phyloP scores from a whole-genome alignment of 2,797 vertebrate genomes.

The Okamejei kenojei region DNA sequence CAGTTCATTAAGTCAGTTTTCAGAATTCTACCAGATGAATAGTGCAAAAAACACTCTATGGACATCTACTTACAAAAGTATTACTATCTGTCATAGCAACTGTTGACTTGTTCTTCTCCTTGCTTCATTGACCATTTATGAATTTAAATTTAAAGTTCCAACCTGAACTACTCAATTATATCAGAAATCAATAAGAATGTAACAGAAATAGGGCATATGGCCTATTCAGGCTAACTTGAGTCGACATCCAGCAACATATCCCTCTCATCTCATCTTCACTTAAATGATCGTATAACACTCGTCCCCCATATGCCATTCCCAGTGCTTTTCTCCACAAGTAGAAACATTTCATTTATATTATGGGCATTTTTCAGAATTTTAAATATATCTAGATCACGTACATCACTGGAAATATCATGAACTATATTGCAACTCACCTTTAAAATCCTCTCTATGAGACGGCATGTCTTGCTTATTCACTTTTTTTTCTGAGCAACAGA shows the following conservation, averaged over 20 bases:
- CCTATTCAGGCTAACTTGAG: not conserved
- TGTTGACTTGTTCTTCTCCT: not conserved
- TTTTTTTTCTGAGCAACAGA: conserved; percentile 70
- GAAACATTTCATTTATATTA: not conserved
- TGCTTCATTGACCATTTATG: not conserved
- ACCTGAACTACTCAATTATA: not conserved
- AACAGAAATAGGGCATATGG: not conserved
- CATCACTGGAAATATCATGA: not conserved
- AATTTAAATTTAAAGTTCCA: not conserved
- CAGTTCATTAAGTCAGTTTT: not conserved
- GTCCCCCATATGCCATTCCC: not conserved
- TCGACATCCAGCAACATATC: not conserved
- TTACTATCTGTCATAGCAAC: not conserved
- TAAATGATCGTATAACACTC: not conserved
- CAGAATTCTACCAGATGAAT: not conserved
- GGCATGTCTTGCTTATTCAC: conserved; percentile 74
- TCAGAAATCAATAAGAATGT: not conserved
- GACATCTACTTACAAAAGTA: not conserved
- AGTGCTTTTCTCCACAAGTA: not conserved
- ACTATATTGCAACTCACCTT: conserved; percentile 63
- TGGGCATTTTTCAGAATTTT: not conserved
- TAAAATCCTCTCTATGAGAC: conserved; percentile 73
- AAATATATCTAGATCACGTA: not conserved
- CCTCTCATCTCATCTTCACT: not conserved
- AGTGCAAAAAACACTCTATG: not conserved